Percentiles rank a stretch among this genome's conserved stretches.
These are phyloP conservation scores for Lacanobia wlatinum DNA, from an alignment of 2,888 invertebrate genomes.

Conservation along the genomic window DNA sequence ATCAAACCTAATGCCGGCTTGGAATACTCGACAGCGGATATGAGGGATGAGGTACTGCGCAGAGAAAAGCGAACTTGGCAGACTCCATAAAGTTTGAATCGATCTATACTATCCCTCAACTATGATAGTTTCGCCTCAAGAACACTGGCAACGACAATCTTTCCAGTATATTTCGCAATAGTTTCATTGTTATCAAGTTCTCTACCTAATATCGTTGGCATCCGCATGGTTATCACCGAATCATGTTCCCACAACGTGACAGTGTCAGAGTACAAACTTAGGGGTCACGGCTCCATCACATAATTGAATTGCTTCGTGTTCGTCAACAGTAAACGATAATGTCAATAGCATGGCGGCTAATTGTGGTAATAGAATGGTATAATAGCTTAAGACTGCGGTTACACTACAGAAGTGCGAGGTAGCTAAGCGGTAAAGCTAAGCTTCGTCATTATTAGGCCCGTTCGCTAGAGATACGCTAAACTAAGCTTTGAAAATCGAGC, in stretches of 20 bases:
- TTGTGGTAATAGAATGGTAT: neutral
- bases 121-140: neutral
- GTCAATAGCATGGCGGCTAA: slow-evolving; percentile 5
- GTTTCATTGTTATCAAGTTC: slow-evolving; percentile 14
- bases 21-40: too few species aligned
- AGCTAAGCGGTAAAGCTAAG: neutral
- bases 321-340: slow-evolving; percentile 13
- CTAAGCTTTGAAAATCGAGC: neutral
- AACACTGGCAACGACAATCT: slow-evolving; percentile 6
- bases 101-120: neutral
- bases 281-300: slow-evolving; percentile 39
- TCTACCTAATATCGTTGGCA: slow-evolving; percentile 25
- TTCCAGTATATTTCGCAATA: slow-evolving; percentile 10
- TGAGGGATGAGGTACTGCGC: too few species aligned
- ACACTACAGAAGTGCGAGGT: neutral
- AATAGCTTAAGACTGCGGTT: neutral
- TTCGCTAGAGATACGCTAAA: neutral
- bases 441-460: neutral
- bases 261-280: slow-evolving; percentile 20
- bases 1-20: too few species aligned
- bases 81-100: neutral
- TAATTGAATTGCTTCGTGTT: slow-evolving; percentile 60
- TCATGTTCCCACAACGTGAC: slow-evolving; percentile 41
- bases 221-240: slow-evolving; percentile 49
- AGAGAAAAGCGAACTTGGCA: too few species aligned